phyloP scores from a whole-genome alignment of 2,888 invertebrate genomes.

The Tribolium freemani region DNA sequence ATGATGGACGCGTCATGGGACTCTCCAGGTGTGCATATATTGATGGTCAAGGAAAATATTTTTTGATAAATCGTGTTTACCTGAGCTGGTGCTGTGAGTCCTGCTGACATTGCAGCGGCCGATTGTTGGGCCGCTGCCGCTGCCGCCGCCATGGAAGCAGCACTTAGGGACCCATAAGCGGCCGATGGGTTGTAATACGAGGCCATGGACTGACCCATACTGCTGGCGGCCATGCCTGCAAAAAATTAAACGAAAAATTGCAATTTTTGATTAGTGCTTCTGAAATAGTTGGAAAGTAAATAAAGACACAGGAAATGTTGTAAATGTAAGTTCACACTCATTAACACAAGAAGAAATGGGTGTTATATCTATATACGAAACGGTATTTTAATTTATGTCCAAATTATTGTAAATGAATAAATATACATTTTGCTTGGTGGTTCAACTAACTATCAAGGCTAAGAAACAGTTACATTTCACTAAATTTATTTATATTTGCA shows the following conservation, averaged over 20 bases:
- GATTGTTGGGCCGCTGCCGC: slow-evolving; percentile 81
- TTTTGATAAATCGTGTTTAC: slow-evolving; percentile 65
- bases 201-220: slow-evolving; percentile 80
- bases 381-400: background rate
- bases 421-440: background rate
- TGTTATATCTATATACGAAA: background rate
- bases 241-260: slow-evolving; percentile 21
- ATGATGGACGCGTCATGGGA: slow-evolving; percentile 35
- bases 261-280: background rate
- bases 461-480: background rate
- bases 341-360: background rate
- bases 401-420: background rate
- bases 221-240: slow-evolving; percentile 78
- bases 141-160: slow-evolving; percentile 80
- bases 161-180: slow-evolving; percentile 80
- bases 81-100: slow-evolving; percentile 78
- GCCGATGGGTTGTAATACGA: slow-evolving; percentile 79
- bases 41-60: slow-evolving; percentile 28
- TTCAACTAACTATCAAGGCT: background rate
- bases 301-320: background rate
- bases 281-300: background rate
- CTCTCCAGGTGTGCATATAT: slow-evolving; percentile 40
- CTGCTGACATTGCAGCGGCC: slow-evolving; percentile 79
- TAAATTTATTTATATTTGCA: background rate
- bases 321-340: background rate